Percentiles rank a stretch among this genome's conserved stretches.
Conservation (phyloP, 1,140 invertebrate species). For the Fragariocoptes setiger region DNA sequence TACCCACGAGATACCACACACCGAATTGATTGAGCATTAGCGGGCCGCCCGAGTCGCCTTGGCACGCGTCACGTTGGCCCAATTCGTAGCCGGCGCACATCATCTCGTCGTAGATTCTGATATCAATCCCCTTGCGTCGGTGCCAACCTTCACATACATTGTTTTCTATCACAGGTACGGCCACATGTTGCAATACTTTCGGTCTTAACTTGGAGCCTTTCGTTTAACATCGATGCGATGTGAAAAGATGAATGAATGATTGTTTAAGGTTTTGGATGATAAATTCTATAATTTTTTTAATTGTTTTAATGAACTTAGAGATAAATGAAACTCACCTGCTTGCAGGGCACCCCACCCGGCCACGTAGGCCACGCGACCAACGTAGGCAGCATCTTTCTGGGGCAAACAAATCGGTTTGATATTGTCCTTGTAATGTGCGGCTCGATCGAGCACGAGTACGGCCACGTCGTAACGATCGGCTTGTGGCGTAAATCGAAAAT, state of each 20-base stretch:
- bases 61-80: conserved; percentile 39
- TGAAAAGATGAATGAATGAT: background rate
- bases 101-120: conserved; percentile 82
- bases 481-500: conserved; percentile 77
- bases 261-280: background rate
- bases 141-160: conserved; percentile 36
- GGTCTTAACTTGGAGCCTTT: conserved; percentile 49
- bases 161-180: conserved; percentile 24
- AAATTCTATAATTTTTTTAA: background rate
- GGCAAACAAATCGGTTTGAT: conserved; percentile 72
- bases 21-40: conserved; percentile 27
- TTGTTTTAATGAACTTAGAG: background rate
- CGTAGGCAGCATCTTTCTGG: conserved; percentile 53
- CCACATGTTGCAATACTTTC: conserved; percentile 61
- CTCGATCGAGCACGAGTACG: conserved; percentile 48
- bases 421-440: conserved; percentile 57
- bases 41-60: conserved; percentile 52
- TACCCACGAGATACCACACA: conserved; percentile 43
- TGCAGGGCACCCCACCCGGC: conserved; percentile 77
- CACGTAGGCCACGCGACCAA: conserved; percentile 61
- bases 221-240: conserved; percentile 13
- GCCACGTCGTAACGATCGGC: conserved; percentile 55
- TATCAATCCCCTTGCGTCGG: conserved; percentile 35
- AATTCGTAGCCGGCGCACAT: conserved; percentile 72
- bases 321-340: conserved; percentile 21